A percentile compares a stretch with the other conserved stretches of the same genome.
These are phyloP conservation scores for Cyprinodon variegatus DNA, from an alignment of 2,113 vertebrate genomes.

Conservation along the genomic window DNA sequence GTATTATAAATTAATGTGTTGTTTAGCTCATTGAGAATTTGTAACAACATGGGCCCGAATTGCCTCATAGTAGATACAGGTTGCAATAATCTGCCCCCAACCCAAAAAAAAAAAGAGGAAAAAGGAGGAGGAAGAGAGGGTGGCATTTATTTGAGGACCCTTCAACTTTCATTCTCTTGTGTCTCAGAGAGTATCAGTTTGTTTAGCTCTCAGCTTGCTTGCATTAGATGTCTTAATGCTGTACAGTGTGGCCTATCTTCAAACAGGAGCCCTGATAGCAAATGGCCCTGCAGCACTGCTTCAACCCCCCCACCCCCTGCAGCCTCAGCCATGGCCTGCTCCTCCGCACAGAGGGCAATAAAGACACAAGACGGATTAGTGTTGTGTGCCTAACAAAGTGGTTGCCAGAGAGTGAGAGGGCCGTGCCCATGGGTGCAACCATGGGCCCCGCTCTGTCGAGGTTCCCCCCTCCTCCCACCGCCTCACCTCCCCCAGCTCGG, in stretches of 20 bases:
- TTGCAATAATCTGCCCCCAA: conserved; percentile 66
- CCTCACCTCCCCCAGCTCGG: conserved; percentile 32
- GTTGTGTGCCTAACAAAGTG: conserved; percentile 77
- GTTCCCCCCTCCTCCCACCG: conserved; percentile 32
- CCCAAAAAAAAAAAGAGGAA: conserved; percentile 7
- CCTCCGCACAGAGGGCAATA: conserved; percentile 72
- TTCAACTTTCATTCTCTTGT: conserved; percentile 46
- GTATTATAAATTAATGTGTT: conserved; percentile 71
- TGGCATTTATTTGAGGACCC: conserved; percentile 44
- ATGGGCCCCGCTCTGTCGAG: conserved; percentile 45
- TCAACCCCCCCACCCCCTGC: conserved; percentile 11
- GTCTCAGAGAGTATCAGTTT: conserved; percentile 45
- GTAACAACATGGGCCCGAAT: conserved; percentile 68
- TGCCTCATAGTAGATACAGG: conserved; percentile 73
- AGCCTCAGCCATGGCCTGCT: conserved; percentile 51
- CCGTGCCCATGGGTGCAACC: conserved; percentile 73
- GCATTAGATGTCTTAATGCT: conserved; percentile 74
- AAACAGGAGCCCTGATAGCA: conserved; percentile 75
- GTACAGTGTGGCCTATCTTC: conserved; percentile 76
- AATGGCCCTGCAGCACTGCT: conserved; percentile 67
- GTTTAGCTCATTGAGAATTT: conserved; percentile 70
- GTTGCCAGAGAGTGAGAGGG: conserved; percentile 74
- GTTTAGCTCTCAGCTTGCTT: conserved; percentile 55
- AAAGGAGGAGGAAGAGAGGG: conserved; percentile 20
- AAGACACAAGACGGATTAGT: conserved; percentile 81